phyloP scores from a whole-genome alignment of 1,140 invertebrate genomes.

The Globodera ellingtonae region DNA sequence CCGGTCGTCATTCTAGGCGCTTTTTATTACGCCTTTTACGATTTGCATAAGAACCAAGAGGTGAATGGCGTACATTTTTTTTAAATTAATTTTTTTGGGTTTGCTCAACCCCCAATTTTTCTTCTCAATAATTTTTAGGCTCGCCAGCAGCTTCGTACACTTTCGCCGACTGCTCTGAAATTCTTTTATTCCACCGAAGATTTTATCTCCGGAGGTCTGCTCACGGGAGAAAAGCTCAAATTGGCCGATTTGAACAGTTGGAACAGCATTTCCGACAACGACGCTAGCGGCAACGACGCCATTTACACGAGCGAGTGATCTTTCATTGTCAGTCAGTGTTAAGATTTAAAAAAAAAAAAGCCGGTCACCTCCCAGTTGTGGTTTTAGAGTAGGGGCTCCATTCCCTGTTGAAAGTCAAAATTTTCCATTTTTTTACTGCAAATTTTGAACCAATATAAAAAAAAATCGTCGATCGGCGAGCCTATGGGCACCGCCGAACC shows the following conservation, averaged over 20 bases:
- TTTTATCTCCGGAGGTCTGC: conserved; percentile 6
- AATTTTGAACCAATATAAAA: too few relatives aligned
- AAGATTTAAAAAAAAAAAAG: too few relatives aligned
- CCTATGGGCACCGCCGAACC: too few relatives aligned
- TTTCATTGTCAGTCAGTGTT: background rate
- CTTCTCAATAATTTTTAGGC: background rate
- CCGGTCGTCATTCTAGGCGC: background rate
- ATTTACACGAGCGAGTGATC: background rate
- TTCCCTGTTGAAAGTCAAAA: too few relatives aligned
- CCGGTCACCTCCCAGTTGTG: too few relatives aligned
- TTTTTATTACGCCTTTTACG: background rate
- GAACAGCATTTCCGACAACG: background rate
- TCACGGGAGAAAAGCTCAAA: conserved; percentile 9
- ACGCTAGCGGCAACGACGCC: background rate
- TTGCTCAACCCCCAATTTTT: background rate
- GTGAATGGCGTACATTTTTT: background rate
- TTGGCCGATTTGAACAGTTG: conserved; percentile 16
- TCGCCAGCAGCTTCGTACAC: background rate
- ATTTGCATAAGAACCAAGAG: background rate
- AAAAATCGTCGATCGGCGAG: too few relatives aligned
- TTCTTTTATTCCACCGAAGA: background rate
- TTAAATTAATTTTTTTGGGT: background rate
- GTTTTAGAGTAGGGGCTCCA: too few relatives aligned
- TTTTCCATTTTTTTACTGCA: background rate
- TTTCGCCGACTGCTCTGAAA: background rate